phyloP scores from a whole-genome alignment of 2,888 invertebrate genomes.

The Sinhomidia bicolor region DNA sequence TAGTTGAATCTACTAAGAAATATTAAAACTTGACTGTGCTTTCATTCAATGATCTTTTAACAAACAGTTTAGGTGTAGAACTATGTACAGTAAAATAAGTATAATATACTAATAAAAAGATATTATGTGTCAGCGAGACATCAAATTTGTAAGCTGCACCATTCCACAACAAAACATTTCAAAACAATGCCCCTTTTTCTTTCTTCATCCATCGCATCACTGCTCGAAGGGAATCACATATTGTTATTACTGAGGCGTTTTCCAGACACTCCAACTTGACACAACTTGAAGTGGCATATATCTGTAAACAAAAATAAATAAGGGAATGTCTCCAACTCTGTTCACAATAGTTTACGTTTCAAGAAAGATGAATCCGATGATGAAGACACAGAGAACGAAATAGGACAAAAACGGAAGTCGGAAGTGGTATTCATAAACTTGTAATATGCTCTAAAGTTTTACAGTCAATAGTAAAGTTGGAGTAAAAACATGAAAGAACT shows the following conservation, averaged over 20 bases:
- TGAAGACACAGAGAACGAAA: neutral
- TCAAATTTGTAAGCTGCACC: neutral
- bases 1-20: no score
- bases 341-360: neutral
- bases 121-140: neutral
- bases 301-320: slow-evolving; percentile 64
- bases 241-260: slow-evolving; percentile 67
- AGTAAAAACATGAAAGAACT: neutral
- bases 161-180: slow-evolving; percentile 1
- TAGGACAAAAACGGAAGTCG: neutral
- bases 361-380: neutral
- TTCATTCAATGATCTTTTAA: no score
- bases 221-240: slow-evolving; percentile 61
- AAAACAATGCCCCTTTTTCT: neutral
- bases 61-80: no score
- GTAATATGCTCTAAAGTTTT: neutral
- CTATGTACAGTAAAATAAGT: no score
- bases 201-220: neutral
- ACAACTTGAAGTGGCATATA: slow-evolving; percentile 77
- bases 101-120: neutral
- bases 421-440: neutral
- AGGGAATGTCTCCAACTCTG: neutral
- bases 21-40: no score
- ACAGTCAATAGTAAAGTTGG: neutral
- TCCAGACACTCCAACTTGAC: slow-evolving; percentile 76